Conservation (phyloP, 2,797 vertebrate genomes). For the Mus caroli region DNA sequence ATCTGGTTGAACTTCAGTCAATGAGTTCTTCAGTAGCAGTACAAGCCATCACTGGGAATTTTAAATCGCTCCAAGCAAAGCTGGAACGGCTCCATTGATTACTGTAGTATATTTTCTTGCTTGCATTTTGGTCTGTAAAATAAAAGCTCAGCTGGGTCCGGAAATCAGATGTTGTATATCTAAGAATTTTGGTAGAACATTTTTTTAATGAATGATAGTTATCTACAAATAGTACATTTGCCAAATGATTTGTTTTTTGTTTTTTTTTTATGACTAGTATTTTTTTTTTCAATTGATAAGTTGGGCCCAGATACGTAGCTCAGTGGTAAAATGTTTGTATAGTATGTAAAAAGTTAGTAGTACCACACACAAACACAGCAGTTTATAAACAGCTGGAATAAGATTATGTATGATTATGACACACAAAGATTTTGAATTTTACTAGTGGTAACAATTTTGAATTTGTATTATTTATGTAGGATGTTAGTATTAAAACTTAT, state of each 20-base stretch:
- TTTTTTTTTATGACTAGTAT: constrained; percentile 74
- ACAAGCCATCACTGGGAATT: constrained; percentile 94
- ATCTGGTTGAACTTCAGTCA: constrained; percentile 98
- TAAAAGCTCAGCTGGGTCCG: constrained; percentile 70
- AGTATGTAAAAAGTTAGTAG: background rate
- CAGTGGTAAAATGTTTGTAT: background rate
- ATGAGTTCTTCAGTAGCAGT: constrained; percentile 93
- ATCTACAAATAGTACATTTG: constrained; percentile 80
- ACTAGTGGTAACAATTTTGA: constrained; percentile 21
- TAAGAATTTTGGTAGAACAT: constrained; percentile 48
- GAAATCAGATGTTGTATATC: constrained; percentile 71
- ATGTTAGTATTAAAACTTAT: constrained; percentile 28
- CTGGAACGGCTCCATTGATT: constrained; percentile 95
- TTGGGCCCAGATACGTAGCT: background rate
- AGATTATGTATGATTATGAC: constrained; percentile 66
- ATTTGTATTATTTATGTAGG: constrained; percentile 48
- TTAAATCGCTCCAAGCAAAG: constrained; percentile 97
- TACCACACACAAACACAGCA: background rate
- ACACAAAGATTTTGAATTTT: constrained; percentile 76
- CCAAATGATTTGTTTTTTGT: constrained; percentile 80
- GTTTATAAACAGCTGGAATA: constrained; percentile 66
- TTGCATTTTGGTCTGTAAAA: constrained; percentile 78
- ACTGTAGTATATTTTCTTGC: constrained; percentile 54
- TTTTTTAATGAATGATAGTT: constrained; percentile 38
- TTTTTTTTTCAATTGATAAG: constrained; percentile 75